Evolutionary conservation across 2,797 vertebrate genomes (phyloP).

Genomic region (Poeciliopsis paucimaculata): DNA sequence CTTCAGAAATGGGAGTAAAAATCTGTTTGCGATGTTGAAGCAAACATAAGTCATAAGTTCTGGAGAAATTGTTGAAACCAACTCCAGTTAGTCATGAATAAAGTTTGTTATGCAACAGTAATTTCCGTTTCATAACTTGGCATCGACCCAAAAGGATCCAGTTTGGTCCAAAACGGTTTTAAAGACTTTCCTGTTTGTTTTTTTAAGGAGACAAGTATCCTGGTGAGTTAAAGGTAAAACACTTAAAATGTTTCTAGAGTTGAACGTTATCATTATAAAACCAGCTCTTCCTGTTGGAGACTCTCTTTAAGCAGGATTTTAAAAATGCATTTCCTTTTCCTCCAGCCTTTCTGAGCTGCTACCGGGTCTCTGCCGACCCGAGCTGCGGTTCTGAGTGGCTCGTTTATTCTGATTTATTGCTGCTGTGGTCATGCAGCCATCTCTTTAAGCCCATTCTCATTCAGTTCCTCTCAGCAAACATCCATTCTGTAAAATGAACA

Average conservation of each 20-base stretch:
- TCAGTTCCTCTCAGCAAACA: background rate
- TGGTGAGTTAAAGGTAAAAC: background rate
- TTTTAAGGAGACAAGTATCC: background rate
- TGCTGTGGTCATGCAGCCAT: background rate
- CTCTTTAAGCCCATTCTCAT: background rate
- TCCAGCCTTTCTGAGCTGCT: background rate
- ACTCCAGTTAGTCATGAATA: background rate
- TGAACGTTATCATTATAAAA: background rate
- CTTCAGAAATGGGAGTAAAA: background rate
- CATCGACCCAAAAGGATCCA: background rate
- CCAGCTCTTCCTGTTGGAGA: background rate
- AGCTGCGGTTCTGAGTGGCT: background rate
- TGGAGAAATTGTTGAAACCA: background rate
- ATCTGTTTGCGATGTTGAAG: too few species aligned
- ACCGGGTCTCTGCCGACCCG: background rate
- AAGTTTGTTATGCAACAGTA: background rate
- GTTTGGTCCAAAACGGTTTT: background rate
- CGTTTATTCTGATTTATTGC: background rate
- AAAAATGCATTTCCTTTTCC: background rate
- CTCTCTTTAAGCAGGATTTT: background rate
- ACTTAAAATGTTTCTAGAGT: background rate
- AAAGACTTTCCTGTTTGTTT: background rate
- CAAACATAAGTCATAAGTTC: background rate
- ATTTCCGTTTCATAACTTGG: background rate
- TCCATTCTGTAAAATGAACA: background rate